Conservation (phyloP, 1,140 invertebrate species). For the Riptortus pedestris region DNA sequence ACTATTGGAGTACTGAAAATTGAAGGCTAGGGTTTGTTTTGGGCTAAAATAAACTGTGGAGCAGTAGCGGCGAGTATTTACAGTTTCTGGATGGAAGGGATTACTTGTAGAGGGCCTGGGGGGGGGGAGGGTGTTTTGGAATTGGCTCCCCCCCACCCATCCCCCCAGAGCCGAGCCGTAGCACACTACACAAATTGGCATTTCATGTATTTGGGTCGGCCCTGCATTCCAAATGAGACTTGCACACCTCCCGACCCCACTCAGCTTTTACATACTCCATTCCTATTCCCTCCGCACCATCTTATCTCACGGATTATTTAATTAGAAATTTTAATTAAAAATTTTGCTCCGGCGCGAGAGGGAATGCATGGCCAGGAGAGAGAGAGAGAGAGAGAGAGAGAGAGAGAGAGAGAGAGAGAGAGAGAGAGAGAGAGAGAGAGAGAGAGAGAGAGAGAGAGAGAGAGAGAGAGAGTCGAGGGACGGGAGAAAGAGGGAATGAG, state of each 20-base stretch:
- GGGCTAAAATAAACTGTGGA: conserved; percentile 7
- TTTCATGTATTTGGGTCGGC: conserved; percentile 18
- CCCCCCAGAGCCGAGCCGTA: not conserved
- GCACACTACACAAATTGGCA: conserved; percentile 18
- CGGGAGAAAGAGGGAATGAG: not conserved
- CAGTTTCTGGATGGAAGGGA: conserved; percentile 17
- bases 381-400: not conserved
- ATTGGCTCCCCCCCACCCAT: not conserved
- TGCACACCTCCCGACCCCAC: conserved; percentile 9
- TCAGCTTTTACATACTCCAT: conserved; percentile 12
- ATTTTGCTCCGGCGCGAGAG: not conserved
- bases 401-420: not conserved
- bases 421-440: not conserved
- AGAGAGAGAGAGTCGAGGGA: not conserved
- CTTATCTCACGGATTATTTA: conserved; percentile 15
- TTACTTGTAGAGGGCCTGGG: conserved; percentile 2
- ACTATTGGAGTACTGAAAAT: conserved; percentile 10
- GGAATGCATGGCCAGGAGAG: not conserved
- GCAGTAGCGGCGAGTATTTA: conserved; percentile 4
- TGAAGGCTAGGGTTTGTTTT: conserved; percentile 17
- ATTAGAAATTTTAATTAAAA: conserved; percentile 19
- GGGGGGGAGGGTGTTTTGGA: conserved; percentile 1
- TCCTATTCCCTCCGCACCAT: conserved; percentile 10
- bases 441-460: not conserved
- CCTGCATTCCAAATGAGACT: conserved; percentile 17